These are phyloP conservation scores for Zonitis immaculata DNA, from an alignment of 2,888 invertebrate genomes.

Conservation along the genomic window DNA sequence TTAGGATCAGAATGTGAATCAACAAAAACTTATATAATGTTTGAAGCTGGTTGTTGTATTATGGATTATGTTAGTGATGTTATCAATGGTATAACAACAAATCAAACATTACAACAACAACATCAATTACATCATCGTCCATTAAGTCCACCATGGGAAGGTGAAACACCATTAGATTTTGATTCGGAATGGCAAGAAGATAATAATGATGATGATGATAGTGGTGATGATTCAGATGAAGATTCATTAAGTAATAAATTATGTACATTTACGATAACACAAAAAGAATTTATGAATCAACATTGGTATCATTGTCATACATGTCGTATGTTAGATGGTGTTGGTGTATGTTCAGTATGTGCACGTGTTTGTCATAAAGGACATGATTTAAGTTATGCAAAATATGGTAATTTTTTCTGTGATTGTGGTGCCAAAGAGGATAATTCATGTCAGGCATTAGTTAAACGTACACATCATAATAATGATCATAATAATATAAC, in stretches of 20 bases:
- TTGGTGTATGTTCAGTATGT: conserved; percentile 97
- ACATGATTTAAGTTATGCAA: conserved; percentile 95
- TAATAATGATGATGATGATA: conserved; percentile 85
- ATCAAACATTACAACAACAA: conserved; percentile 20
- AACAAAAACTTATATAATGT: conserved; percentile 50
- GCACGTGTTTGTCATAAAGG: conserved; percentile 95
- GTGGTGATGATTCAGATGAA: conserved; percentile 92
- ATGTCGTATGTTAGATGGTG: conserved; percentile 97
- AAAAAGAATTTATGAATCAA: conserved; percentile 92
- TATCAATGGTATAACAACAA: conserved; percentile 54
- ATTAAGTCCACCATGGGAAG: conserved; percentile 74
- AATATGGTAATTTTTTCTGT: conserved; percentile 98
- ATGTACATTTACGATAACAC: conserved; percentile 95
- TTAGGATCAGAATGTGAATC: conserved; percentile 50
- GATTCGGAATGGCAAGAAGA: conserved; percentile 88
- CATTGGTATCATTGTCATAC: conserved; percentile 99
- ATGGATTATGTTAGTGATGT: conserved; percentile 81
- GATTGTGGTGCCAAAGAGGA: conserved; percentile 98
- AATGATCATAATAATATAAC: background rate
- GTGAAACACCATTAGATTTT: conserved; percentile 66
- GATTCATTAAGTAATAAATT: conserved; percentile 86
- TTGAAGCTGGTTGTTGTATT: conserved; percentile 78
- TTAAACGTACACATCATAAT: conserved; percentile 52
- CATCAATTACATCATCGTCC: conserved; percentile 46
- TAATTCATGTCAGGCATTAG: conserved; percentile 64